A percentile compares a stretch with the other conserved stretches of the same genome.
phyloP scores from a whole-genome alignment of 2,113 vertebrate genomes.

The Prietella phreatophila region DNA sequence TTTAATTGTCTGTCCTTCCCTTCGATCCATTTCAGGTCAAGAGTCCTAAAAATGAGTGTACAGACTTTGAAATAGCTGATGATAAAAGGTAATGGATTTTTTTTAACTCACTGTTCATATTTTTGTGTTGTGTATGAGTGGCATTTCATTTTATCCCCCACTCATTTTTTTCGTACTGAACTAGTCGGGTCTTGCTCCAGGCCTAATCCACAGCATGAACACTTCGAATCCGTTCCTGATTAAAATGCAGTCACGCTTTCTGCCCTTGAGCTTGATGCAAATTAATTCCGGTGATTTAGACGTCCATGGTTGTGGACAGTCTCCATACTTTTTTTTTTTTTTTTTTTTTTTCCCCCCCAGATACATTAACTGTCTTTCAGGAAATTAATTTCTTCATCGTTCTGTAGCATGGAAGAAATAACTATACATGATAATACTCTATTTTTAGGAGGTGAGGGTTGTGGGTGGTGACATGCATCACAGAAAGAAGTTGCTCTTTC shows the following conservation, averaged over 20 bases:
- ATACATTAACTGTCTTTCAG: slow-evolving; percentile 50
- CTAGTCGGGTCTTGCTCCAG: slow-evolving; percentile 13
- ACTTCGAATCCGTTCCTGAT: slow-evolving; percentile 45
- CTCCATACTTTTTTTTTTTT: slow-evolving; percentile 46
- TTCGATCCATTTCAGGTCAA: slow-evolving; percentile 54
- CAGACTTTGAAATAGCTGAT: slow-evolving; percentile 48
- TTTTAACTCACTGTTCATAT: neutral
- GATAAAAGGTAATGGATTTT: slow-evolving; percentile 22
- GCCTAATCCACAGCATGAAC: slow-evolving; percentile 35
- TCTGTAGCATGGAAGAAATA: slow-evolving; percentile 51
- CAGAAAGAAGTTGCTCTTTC: neutral
- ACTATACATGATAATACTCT: slow-evolving; percentile 56
- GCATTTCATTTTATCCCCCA: neutral
- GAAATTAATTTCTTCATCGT: slow-evolving; percentile 60
- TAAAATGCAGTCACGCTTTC: slow-evolving; percentile 36
- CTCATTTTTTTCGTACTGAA: neutral
- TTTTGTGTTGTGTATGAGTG: neutral
- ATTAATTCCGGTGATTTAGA: slow-evolving; percentile 58
- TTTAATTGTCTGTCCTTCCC: neutral
- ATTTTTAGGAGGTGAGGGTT: slow-evolving; percentile 30
- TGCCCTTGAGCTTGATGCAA: slow-evolving; percentile 54
- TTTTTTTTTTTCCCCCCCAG: neutral
- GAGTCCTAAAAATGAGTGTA: slow-evolving; percentile 53
- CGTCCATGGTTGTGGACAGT: slow-evolving; percentile 46
- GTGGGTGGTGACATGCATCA: too few relatives aligned